Conservation (phyloP, 2,797 vertebrate species). For the Philypnodon macrostomus region DNA sequence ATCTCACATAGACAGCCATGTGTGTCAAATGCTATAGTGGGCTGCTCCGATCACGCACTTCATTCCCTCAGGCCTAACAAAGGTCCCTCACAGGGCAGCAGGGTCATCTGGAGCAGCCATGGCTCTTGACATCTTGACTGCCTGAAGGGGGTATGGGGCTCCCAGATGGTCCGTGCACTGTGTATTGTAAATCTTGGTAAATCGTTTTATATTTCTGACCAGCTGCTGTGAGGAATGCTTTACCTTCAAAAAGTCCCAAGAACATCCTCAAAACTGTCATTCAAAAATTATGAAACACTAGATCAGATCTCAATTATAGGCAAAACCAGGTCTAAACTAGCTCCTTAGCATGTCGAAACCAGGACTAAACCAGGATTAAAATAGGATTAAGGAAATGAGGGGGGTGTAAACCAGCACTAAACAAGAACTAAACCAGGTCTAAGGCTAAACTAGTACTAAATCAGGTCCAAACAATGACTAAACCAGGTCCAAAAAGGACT, state of each 20-base stretch:
- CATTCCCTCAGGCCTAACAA: constrained; percentile 11
- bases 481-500: too few species aligned
- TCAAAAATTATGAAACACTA: too few species aligned
- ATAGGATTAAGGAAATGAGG: too few species aligned
- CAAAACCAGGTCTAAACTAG: too few species aligned
- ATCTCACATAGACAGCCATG: constrained; percentile 27
- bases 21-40: constrained; percentile 23
- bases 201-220: constrained; percentile 16
- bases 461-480: too few species aligned
- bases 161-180: constrained; percentile 18
- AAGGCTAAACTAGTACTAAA: too few species aligned
- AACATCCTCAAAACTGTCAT: too few species aligned
- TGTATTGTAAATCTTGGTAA: constrained; percentile 24
- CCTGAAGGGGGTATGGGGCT: constrained; percentile 46
- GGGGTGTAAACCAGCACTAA: too few species aligned
- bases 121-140: constrained; percentile 63
- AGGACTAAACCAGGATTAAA: too few species aligned
- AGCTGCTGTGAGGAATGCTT: constrained; percentile 15
- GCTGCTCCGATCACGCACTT: constrained; percentile 15
- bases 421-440: too few species aligned
- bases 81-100: constrained; percentile 22
- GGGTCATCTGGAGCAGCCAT: constrained; percentile 27
- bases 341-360: too few species aligned
- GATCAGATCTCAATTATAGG: too few species aligned
- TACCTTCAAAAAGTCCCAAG: constrained; percentile 5